Conservation (phyloP, 2,888 invertebrate genomes). For the Osmoderma eremita region DNA sequence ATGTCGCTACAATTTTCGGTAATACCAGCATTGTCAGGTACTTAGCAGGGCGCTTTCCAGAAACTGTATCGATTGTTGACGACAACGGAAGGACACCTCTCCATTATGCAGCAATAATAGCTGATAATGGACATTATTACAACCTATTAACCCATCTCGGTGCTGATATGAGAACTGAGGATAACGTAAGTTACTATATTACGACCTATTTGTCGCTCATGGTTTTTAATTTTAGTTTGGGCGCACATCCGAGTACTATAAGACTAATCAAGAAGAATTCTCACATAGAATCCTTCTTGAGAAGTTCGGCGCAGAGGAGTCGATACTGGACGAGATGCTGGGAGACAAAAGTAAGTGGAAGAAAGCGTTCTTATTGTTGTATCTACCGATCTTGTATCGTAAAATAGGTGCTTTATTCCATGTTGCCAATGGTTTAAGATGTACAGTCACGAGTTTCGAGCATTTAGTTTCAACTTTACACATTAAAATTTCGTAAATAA, state of each 20-base stretch:
- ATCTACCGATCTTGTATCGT: slow-evolving; percentile 32
- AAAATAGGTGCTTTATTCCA: slow-evolving; percentile 52
- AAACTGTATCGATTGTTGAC: slow-evolving; percentile 80
- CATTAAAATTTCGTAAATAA: no score
- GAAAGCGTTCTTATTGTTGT: background rate
- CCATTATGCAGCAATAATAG: slow-evolving; percentile 86
- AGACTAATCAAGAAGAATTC: slow-evolving; percentile 73
- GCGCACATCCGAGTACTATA: slow-evolving; percentile 82
- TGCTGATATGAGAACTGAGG: slow-evolving; percentile 82
- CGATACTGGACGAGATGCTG: slow-evolving; percentile 73
- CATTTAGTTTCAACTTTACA: slow-evolving; percentile 37
- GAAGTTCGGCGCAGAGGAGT: slow-evolving; percentile 77
- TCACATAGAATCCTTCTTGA: slow-evolving; percentile 75
- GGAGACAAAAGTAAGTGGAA: slow-evolving; percentile 77
- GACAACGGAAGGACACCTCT: slow-evolving; percentile 85
- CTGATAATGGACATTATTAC: slow-evolving; percentile 89
- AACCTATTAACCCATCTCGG: slow-evolving; percentile 87
- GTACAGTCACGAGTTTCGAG: slow-evolving; percentile 45
- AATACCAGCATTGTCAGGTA: slow-evolving; percentile 82
- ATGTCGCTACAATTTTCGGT: slow-evolving; percentile 86
- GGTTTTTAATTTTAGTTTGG: slow-evolving; percentile 71
- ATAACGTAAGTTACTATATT: slow-evolving; percentile 73
- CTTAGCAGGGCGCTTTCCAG: slow-evolving; percentile 83
- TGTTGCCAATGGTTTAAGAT: slow-evolving; percentile 50
- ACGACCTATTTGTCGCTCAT: background rate